Conservation (phyloP, 2,888 invertebrate species). For the Gasteruption jaculator region DNA sequence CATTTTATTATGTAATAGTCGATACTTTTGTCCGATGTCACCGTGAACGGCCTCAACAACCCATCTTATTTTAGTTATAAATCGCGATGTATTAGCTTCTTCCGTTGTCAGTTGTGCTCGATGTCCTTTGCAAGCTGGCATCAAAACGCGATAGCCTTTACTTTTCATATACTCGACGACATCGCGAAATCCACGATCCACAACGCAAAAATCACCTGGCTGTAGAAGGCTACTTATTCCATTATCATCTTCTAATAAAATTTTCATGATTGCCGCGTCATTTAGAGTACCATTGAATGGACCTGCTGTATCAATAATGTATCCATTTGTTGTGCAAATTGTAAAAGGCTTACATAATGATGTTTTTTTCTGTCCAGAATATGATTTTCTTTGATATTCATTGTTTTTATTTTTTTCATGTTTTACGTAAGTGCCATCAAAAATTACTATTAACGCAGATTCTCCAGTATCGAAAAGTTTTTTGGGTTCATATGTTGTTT, state of each 20-base stretch:
- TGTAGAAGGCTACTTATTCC: conserved; percentile 20
- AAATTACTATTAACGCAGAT: conserved; percentile 11
- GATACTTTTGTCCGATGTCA: conserved; percentile 16
- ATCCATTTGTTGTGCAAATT: conserved; percentile 25
- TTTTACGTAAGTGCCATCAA: conserved; percentile 10
- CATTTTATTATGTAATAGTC: conserved; percentile 15
- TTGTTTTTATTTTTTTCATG: conserved; percentile 12
- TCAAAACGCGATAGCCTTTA: conserved; percentile 23
- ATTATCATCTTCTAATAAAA: conserved; percentile 16
- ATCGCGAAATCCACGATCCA: conserved; percentile 33
- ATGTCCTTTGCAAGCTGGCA: conserved; percentile 30
- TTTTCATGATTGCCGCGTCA: conserved; percentile 26
- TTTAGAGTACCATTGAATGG: conserved; percentile 22
- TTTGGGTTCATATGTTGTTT: conserved; percentile 10
- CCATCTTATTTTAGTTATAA: conserved; percentile 26
- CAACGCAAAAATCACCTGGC: conserved; percentile 22
- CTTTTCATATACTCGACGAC: conserved; percentile 18
- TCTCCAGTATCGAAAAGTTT: conserved; percentile 3
- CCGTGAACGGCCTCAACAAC: conserved; percentile 23
- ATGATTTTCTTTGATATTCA: conserved; percentile 11
- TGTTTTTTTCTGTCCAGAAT: conserved; percentile 23
- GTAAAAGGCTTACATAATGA: conserved; percentile 27
- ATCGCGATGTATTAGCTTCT: conserved; percentile 24
- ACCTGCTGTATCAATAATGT: conserved; percentile 23
- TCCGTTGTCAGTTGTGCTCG: conserved; percentile 21